Evolutionary conservation across 1,140 invertebrate genomes (phyloP), one percentile per base, ranked within the genome.

Genomic region (Leptinotarsa texana): DNA sequence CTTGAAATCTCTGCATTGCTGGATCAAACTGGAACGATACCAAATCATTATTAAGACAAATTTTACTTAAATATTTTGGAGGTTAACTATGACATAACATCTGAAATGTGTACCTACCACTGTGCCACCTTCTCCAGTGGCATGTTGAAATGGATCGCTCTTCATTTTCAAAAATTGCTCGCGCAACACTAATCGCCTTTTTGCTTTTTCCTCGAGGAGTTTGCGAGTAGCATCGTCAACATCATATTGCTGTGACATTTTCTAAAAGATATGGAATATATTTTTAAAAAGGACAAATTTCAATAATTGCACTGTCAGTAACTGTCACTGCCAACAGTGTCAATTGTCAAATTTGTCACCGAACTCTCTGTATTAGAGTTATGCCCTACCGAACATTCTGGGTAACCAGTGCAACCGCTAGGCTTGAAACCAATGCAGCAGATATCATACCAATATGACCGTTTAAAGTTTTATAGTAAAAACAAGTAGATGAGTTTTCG

Each of bases 11-110:
- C 80, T 93, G 89, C 17, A 95, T 78, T 22, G 89, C 91, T 65
- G 89, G 84, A 86, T 96, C 94, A 83, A 95, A 92, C 94, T 96
- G 83, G 72, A 89, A 89, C 76, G 63, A 65, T 18, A 65, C 17
- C 8, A 13, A 62, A 11, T 5, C 5, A 61, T 62, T 1, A 62
- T 62, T 1, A 1, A 0, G 4, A 61, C 61, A 62, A 13, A 62
- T n/a, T 62, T 21, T 0, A 62, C 17, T 62, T 15, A 11, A 13
- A 18, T 42, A 67, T 47, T 22, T 69, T 78, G 65, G 63, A 78
- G 68, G 67, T 73, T 74, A 76, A 65, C 8, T 61, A 72, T 79
- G 78, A 79, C 78, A 79, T 79, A 79, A 79, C 78, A 79, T 57
- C 51, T n/a, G 15, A 18, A 57, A 57, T 57, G 69, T 51, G 33